Base-by-base conservation (phyloP, 1,140 invertebrate species). In the Archegozetes longisetosus region DNA sequence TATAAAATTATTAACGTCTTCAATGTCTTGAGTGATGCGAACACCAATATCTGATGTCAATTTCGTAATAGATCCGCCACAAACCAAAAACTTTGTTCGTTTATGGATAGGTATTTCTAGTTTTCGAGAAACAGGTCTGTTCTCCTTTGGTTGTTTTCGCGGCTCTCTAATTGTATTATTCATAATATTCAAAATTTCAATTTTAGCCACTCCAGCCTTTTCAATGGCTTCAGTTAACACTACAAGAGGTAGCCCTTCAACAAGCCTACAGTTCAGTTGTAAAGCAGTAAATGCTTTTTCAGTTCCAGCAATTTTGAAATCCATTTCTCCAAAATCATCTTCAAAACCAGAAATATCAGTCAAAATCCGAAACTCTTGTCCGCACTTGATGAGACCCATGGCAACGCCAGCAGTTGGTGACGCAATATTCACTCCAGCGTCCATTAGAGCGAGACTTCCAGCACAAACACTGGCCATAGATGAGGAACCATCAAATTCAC, bases 241-340 rank as follows among this genome's bases (percentile, higher is more conserved):
- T 73, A 85, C 84, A 0, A 93, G 70, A 0, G 93, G 88, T 26
- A 99, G 69, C 0, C 94, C 94, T 13, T 58, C n/a, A 0, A 84
- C 80, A 52, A 96, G 77, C 77, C 98, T 98, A 23, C 97, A 79
- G 72, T 98, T 92, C 0, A 84, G 84, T 67, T 98, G 95, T 23
- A 98, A 73, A 1, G 93, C 88, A 2, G 91, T 98, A 14, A 98
- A 82, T 2, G 91, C 93, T 66, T 83, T 84, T 65, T 82, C 84
- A 0, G 91, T 94, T 0, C 92, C 94, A 1, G 92, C 90, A 61
- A 98, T 76, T 77, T 98, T 99, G 72, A 98, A 97, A 75, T 99
- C 95, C 94, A 98, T 98, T 68, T 99, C 94, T 1, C 95, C 95
- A 72, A 94, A 77, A 73, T 94, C 96, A 72, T 98, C 95, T 76